These are phyloP conservation scores for Leptobrachium leishanense DNA, from an alignment of 2,113 vertebrate species.

Conservation along the genomic window DNA sequence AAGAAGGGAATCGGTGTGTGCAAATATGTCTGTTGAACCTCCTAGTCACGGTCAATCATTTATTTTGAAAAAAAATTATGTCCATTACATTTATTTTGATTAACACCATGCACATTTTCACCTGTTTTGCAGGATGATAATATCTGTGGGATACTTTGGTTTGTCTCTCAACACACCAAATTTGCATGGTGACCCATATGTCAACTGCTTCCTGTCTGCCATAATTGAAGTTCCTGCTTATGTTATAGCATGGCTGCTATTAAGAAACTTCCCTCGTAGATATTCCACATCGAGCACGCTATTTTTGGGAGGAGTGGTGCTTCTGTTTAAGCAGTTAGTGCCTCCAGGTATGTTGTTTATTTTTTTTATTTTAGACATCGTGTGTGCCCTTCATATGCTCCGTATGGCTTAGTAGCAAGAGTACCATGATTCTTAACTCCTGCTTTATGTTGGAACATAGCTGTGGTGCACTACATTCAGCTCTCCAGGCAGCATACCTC, in stretches of 20 bases:
- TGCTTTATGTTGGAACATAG: no score
- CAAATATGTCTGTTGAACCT: no score
- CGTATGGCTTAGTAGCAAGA: no score
- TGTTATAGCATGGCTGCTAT: slow-evolving; percentile 79
- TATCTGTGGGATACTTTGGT: slow-evolving; percentile 80
- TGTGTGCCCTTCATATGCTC: neutral
- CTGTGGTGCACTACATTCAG: no score
- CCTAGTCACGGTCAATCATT: no score
- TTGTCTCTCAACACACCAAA: slow-evolving; percentile 87
- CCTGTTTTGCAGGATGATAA: slow-evolving; percentile 72
- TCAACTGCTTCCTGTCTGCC: slow-evolving; percentile 89
- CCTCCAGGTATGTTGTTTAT: slow-evolving; percentile 70
- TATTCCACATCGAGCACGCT: slow-evolving; percentile 72
- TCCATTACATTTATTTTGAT: no score
- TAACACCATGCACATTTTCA: no score
- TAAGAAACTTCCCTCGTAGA: slow-evolving; percentile 73
- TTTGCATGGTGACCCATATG: slow-evolving; percentile 76
- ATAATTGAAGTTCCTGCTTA: slow-evolving; percentile 88
- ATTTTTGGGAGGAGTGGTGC: slow-evolving; percentile 72
- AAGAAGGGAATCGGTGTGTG: no score
- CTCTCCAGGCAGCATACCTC: no score
- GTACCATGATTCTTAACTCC: no score
- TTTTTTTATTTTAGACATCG: neutral
- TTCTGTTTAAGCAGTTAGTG: slow-evolving; percentile 80
- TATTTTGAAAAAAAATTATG: no score